Percentiles rank a stretch among this genome's conserved stretches.
These are phyloP conservation scores for Tetranychus urticae DNA, from an alignment of 1,140 invertebrate species.

Conservation along the genomic window DNA sequence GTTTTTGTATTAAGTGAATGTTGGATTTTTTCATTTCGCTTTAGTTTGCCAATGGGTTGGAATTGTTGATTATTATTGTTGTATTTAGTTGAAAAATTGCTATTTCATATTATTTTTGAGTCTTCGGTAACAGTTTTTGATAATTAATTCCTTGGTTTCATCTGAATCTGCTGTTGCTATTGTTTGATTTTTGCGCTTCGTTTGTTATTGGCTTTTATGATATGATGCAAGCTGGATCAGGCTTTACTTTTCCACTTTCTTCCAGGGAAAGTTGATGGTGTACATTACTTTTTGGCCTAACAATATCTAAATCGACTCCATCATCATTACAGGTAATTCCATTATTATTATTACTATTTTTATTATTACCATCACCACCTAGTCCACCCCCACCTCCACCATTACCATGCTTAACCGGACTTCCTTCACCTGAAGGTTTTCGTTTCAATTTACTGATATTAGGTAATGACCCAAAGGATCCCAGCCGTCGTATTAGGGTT, in stretches of 20 bases:
- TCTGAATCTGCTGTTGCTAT: too few relatives aligned
- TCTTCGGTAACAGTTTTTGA: too few relatives aligned
- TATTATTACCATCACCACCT: neutral
- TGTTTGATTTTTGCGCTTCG: too few relatives aligned
- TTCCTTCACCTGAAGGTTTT: neutral
- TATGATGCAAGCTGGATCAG: neutral
- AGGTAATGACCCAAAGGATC: slow-evolving; percentile 10
- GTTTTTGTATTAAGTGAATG: too few relatives aligned
- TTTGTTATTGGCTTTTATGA: neutral
- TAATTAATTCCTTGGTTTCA: too few relatives aligned
- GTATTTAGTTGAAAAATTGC: too few relatives aligned
- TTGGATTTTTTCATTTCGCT: too few relatives aligned
- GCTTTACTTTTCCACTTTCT: neutral
- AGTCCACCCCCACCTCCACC: neutral
- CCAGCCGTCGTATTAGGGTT: slow-evolving; percentile 6
- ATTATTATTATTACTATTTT: neutral
- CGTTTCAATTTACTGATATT: neutral
- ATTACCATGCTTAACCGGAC: too few relatives aligned
- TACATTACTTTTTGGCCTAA: neutral
- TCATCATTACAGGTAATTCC: neutral
- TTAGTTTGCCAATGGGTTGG: too few relatives aligned
- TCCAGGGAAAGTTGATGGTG: neutral
- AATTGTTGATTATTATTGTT: too few relatives aligned
- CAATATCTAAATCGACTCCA: too few relatives aligned
- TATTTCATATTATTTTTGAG: too few relatives aligned